Conservation (phyloP, 2,797 vertebrate species). For the Anomalospiza imberbis region DNA sequence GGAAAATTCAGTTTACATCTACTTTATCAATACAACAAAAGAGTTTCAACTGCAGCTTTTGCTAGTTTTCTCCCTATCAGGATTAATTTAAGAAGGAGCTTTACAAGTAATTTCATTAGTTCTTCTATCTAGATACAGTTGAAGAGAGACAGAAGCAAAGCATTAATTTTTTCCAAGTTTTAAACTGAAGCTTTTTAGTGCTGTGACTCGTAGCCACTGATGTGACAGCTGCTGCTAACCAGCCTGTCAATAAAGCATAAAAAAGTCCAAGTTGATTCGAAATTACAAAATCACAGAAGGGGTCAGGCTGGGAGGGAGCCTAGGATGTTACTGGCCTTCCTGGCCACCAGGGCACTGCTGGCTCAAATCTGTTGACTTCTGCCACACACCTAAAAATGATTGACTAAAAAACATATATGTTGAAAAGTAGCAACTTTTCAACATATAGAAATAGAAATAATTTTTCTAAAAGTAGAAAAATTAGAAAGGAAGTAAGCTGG, state of each 20-base stretch:
- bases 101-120: not conserved
- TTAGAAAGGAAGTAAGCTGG: not conserved
- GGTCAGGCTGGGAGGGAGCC: not conserved
- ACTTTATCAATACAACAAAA: not conserved
- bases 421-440: not conserved
- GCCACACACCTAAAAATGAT: not conserved
- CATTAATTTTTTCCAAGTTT: not conserved
- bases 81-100: not conserved
- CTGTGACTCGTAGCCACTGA: not conserved
- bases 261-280: not conserved
- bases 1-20: not conserved
- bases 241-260: not conserved
- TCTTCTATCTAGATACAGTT: not conserved
- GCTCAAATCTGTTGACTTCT: not conserved
- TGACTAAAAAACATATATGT: not conserved
- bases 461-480: not conserved
- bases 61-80: not conserved
- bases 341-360: not conserved
- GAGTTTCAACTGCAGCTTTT: not conserved
- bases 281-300: not conserved
- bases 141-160: not conserved
- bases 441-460: not conserved
- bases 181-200: not conserved
- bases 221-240: not conserved
- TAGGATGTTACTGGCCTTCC: not conserved